Evolutionary conservation across 37 sponge, comb jelly and placozoan species (phyloP), one percentile per base, ranked within the genome.

Genomic region (Amphimedon queenslandica): DNA sequence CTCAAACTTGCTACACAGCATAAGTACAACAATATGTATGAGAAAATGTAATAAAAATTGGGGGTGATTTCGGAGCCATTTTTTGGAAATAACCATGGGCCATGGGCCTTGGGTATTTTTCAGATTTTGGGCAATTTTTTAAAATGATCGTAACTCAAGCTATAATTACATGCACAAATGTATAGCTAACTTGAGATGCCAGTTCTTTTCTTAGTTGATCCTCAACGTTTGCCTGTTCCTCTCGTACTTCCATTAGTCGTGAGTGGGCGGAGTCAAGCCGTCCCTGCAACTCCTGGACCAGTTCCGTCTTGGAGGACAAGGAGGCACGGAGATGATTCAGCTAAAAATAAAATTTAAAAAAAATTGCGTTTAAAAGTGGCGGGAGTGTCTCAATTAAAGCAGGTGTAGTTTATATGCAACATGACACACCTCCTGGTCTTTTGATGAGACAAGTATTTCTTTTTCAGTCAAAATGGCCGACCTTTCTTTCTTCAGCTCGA

Each of bases 181-280:
- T 65, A 2, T 38, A 18, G 2, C 43, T 69, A 37, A 72, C 72
- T 58, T 87, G 91, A 27, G 82, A 66, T 25, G 72, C 41, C 16
- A 91, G 70, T 58, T 91, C 88, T 38, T 70, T 80, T 37, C 80
- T 77, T 21, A 91, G 69, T 42, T 68, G 88, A 58, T 87, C 92
- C 41, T 91, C 92, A 13, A 91, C 56, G 25, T 23, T 51, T 0
- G 78, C 57, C 1, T 73, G 73, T 32, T 81, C 87, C 34, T 78
- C 75, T 29, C 39, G 37, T 21, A 58, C 64, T 30, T 70, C 73
- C 41, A 51, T 69, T n/a, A 80, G 32, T 63, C 67, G 67, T 30
- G 42, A 30, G 41, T 84, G 58, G 21, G 34, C 40, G 16, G 63
- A 72, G 61, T 76, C 67, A 1, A 53, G 51, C 64, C 83, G 80